Percentiles rank a stretch among this genome's conserved stretches.
phyloP scores from a whole-genome alignment of 2,888 invertebrate genomes.

The Lycaena phlaeas region DNA sequence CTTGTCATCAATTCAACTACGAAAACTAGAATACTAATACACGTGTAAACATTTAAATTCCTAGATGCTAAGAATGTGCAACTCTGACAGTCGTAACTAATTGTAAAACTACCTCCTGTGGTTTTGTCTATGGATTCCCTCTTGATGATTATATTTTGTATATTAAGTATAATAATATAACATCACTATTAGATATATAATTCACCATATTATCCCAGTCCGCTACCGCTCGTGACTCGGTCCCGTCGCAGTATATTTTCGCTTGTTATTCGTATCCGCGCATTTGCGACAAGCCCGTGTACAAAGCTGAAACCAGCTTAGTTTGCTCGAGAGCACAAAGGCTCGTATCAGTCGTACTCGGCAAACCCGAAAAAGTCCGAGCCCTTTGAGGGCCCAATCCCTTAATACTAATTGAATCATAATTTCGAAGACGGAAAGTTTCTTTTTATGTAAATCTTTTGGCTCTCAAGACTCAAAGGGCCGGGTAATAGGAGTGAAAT shows the following conservation, averaged over 20 bases:
- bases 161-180: too few species aligned
- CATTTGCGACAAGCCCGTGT: slow-evolving; percentile 42
- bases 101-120: too few species aligned
- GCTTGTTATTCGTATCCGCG: slow-evolving; percentile 48
- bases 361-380: slow-evolving; percentile 62
- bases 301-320: slow-evolving; percentile 59
- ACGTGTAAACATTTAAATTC: too few species aligned
- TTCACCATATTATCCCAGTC: too few species aligned
- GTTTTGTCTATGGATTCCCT: too few species aligned
- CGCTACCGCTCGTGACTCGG: slow-evolving; percentile 10
- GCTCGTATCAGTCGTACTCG: slow-evolving; percentile 45
- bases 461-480: slow-evolving; percentile 48
- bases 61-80: too few species aligned
- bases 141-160: too few species aligned
- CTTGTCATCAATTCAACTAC: too few species aligned
- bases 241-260: slow-evolving; percentile 27
- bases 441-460: slow-evolving; percentile 71
- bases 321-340: slow-evolving; percentile 65
- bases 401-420: slow-evolving; percentile 73
- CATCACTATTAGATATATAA: too few species aligned
- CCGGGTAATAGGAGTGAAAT: slow-evolving; percentile 50
- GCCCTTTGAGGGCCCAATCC: slow-evolving; percentile 65
- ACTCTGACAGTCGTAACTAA: too few species aligned
- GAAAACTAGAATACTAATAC: too few species aligned
- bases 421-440: slow-evolving; percentile 66